phyloP scores from a whole-genome alignment of 2,113 vertebrate genomes.

The Anthoscopus minutus region DNA sequence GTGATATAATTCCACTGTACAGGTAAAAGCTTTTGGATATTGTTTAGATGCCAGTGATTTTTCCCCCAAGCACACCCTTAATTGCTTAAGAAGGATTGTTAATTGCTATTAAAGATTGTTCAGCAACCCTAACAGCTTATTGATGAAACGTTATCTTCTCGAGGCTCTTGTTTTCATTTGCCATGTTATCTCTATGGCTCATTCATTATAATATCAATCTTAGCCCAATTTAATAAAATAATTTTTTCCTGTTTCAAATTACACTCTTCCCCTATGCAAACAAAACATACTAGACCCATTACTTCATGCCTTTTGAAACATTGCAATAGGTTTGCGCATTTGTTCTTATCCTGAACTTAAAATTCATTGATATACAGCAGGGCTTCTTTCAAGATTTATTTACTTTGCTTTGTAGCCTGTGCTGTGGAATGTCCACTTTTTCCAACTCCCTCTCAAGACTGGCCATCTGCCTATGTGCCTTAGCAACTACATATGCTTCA shows the following conservation, averaged over 20 bases:
- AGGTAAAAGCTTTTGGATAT: neutral
- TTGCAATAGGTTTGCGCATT: neutral
- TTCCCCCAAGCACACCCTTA: neutral
- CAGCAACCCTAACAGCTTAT: neutral
- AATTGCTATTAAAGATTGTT: neutral
- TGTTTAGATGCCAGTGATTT: neutral
- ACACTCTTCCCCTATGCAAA: neutral
- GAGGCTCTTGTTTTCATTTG: neutral
- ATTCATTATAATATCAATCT: neutral
- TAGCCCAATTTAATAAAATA: neutral
- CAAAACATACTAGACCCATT: neutral
- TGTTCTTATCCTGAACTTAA: neutral
- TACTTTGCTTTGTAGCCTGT: neutral
- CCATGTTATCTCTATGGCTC: neutral
- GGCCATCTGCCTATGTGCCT: neutral
- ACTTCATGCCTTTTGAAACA: neutral
- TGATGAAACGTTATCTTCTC: neutral
- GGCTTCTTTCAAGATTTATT: neutral
- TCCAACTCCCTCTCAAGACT: rapidly evolving
- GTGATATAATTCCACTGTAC: neutral
- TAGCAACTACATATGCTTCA: neutral
- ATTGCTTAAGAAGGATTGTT: slow-evolving; percentile 20
- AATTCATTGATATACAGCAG: neutral
- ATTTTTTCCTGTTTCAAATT: neutral
- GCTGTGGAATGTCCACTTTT: neutral